phyloP scores from a whole-genome alignment of 2,113 vertebrate species.

The Hipposideros armiger region DNA sequence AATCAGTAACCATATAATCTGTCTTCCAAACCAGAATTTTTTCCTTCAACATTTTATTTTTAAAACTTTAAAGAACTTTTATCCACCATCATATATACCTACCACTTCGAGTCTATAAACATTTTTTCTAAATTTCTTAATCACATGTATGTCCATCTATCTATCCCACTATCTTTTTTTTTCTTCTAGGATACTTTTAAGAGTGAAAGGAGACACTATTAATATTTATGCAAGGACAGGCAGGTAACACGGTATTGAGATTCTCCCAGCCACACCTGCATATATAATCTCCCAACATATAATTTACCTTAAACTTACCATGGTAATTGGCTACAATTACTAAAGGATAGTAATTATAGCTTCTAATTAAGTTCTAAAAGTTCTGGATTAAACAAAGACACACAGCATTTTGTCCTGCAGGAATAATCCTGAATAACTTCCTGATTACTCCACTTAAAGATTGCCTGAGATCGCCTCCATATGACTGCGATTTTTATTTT shows the following conservation, averaged over 20 bases:
- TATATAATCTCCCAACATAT: not conserved
- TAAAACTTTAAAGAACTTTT: constrained; percentile 4
- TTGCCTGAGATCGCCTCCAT: not conserved
- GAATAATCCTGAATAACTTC: not conserved
- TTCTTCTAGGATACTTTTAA: not conserved
- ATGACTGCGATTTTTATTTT: not conserved
- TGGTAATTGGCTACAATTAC: not conserved
- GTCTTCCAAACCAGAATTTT: not conserved
- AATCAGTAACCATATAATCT: not conserved
- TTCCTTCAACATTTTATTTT: not conserved
- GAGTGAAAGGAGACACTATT: not conserved
- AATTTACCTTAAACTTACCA: not conserved
- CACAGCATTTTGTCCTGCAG: not conserved
- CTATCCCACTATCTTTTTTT: not conserved
- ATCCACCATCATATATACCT: not conserved
- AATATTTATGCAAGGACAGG: not conserved
- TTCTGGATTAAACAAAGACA: not conserved
- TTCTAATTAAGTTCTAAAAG: not conserved
- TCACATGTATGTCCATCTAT: not conserved
- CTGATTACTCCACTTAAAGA: not conserved
- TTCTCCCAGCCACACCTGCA: not conserved
- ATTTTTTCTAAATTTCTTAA: constrained; percentile 11
- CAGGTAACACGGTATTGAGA: not conserved
- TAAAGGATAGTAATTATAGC: not conserved
- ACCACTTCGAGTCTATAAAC: not conserved